A percentile compares a stretch with the other conserved stretches of the same genome.
phyloP scores from a whole-genome alignment of 2,888 invertebrate genomes.

The Aricia artaxerxes region DNA sequence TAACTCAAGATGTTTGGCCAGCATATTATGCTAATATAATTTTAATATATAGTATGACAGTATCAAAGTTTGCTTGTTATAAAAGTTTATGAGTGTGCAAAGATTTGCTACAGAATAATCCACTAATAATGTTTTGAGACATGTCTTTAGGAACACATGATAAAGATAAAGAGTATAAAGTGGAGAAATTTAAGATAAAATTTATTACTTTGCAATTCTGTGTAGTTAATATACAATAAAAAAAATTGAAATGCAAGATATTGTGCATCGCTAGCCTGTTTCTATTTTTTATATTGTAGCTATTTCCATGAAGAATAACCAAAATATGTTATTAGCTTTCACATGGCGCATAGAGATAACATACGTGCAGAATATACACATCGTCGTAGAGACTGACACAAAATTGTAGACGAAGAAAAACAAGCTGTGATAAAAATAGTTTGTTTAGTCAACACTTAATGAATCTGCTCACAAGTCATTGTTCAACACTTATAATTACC shows the following conservation, averaged over 20 bases:
- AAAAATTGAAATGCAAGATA: no score
- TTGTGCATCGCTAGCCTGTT: no score
- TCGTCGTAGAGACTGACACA: not conserved
- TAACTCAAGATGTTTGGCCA: not conserved
- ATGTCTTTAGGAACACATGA: not conserved
- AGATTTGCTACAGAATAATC: not conserved
- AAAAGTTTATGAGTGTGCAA: not conserved
- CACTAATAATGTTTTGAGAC: not conserved
- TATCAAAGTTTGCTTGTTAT: not conserved
- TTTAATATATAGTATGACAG: not conserved
- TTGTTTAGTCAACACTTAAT: constrained; percentile 1
- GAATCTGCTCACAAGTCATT: constrained; percentile 1
- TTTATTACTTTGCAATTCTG: not conserved
- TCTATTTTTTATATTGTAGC: not conserved
- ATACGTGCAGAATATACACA: not conserved
- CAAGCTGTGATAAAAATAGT: not conserved
- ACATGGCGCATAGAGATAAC: not conserved
- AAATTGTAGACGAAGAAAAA: not conserved
- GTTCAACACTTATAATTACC: not conserved
- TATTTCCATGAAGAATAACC: not conserved
- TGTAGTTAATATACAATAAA: not conserved
- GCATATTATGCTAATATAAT: not conserved
- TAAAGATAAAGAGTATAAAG: not conserved
- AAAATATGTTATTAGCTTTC: not conserved
- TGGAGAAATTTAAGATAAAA: not conserved